Conservation (phyloP, 2,888 invertebrate genomes). For the Eulithis prunata region DNA sequence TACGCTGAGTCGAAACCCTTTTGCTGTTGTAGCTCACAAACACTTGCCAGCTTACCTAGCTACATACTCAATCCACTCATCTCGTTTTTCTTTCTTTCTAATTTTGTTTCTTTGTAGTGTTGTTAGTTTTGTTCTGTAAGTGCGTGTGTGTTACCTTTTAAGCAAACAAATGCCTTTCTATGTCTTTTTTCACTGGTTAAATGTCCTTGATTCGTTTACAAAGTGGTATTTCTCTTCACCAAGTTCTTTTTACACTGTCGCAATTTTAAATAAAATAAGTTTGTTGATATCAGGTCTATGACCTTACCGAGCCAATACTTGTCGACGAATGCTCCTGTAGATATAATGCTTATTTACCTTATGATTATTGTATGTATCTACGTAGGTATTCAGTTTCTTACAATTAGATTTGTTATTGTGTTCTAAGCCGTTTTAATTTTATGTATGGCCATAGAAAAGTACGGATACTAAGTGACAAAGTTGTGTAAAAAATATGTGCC, state of each 20-base stretch:
- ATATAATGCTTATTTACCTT: slow-evolving; percentile 16
- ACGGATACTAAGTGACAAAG: not conserved
- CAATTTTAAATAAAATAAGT: not conserved
- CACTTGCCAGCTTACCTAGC: no score
- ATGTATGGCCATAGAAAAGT: no score
- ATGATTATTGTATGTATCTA: slow-evolving; percentile 9
- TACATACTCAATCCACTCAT: no score
- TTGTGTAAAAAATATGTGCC: not conserved
- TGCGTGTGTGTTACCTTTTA: no score
- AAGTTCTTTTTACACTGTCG: not conserved
- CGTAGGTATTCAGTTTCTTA: slow-evolving; percentile 10
- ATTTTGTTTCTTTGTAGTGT: no score
- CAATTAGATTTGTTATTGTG: slow-evolving; percentile 35
- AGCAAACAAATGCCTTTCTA: no score
- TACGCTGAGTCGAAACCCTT: no score
- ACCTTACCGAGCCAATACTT: slow-evolving; percentile 8
- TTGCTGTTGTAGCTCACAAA: no score
- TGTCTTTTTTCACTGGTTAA: not conserved
- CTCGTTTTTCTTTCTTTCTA: no score
- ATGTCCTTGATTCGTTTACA: not conserved
- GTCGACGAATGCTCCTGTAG: slow-evolving; percentile 13
- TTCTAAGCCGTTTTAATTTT: not conserved
- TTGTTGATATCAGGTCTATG: not conserved
- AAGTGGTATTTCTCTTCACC: not conserved
- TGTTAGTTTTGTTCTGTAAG: no score